These are phyloP conservation scores for Dryobota labecula DNA, from an alignment of 2,888 invertebrate species.

Conservation along the genomic window DNA sequence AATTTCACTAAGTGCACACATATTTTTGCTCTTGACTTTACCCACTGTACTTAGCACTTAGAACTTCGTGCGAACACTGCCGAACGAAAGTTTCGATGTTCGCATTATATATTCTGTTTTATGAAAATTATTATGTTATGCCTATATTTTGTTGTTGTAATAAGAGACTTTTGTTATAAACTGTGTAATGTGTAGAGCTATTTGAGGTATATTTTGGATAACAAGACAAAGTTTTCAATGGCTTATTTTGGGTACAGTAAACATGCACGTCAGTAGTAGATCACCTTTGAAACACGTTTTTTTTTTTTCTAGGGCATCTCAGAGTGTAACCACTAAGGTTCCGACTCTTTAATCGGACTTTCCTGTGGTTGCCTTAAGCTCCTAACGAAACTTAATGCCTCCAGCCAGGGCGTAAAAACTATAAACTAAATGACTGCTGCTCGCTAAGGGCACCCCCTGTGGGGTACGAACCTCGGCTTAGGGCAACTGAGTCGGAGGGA, in stretches of 20 bases:
- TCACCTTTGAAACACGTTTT: too few species aligned
- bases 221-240: too few species aligned
- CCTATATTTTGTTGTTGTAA: slow-evolving; percentile 28
- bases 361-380: too few species aligned
- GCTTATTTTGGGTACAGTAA: background rate
- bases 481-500: too few species aligned
- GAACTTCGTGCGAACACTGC: slow-evolving; percentile 48
- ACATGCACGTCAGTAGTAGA: background rate
- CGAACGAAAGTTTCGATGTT: slow-evolving; percentile 51
- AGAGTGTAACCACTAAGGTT: too few species aligned
- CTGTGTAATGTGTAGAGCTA: background rate
- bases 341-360: too few species aligned
- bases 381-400: too few species aligned
- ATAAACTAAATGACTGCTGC: too few species aligned
- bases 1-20: background rate
- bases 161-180: slow-evolving; percentile 35
- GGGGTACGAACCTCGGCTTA: too few species aligned
- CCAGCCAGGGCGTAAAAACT: too few species aligned
- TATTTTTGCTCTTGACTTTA: slow-evolving; percentile 26
- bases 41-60: slow-evolving; percentile 58
- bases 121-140: slow-evolving; percentile 31
- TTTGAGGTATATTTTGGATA: background rate
- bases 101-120: slow-evolving; percentile 48
- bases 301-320: too few species aligned
- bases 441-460: too few species aligned